phyloP scores from a whole-genome alignment of 2,888 invertebrate genomes.

The Pristionchus fissidentatus region DNA sequence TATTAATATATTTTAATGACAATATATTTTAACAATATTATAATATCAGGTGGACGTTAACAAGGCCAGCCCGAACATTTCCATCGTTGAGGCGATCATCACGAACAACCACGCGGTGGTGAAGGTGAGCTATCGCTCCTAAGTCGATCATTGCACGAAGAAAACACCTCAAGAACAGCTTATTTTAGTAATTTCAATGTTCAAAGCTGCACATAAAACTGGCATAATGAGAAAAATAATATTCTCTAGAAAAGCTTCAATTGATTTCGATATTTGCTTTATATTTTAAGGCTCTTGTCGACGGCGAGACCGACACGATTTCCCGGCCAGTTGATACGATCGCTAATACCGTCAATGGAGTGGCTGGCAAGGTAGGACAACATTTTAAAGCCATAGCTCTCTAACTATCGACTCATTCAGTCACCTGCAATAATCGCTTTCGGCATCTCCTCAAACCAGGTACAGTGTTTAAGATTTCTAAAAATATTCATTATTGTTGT shows the following conservation, averaged over 20 bases:
- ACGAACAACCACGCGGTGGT: slow-evolving; percentile 15
- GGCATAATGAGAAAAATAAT: no score
- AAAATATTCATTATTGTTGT: no score
- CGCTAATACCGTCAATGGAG: no score
- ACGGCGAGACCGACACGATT: background rate
- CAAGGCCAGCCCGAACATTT: background rate
- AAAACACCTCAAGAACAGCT: no score
- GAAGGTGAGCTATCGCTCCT: background rate
- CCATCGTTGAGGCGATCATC: background rate
- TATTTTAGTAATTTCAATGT: no score
- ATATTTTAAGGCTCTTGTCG: background rate
- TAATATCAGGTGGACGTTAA: slow-evolving; percentile 22
- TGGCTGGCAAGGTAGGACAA: no score
- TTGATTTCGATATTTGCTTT: background rate
- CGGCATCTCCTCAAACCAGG: background rate
- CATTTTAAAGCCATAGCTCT: background rate
- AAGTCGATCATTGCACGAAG: background rate
- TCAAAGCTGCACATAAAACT: no score
- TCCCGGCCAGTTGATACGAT: no score
- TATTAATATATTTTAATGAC: background rate
- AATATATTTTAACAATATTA: background rate
- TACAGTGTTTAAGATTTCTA: background rate
- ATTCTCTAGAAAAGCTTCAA: background rate
- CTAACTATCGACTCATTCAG: no score
- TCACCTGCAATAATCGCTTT: background rate